Evolutionary conservation across 1,140 invertebrate species (phyloP), one percentile per base, ranked within the genome.

Genomic region (Drosophila mauritiana): DNA sequence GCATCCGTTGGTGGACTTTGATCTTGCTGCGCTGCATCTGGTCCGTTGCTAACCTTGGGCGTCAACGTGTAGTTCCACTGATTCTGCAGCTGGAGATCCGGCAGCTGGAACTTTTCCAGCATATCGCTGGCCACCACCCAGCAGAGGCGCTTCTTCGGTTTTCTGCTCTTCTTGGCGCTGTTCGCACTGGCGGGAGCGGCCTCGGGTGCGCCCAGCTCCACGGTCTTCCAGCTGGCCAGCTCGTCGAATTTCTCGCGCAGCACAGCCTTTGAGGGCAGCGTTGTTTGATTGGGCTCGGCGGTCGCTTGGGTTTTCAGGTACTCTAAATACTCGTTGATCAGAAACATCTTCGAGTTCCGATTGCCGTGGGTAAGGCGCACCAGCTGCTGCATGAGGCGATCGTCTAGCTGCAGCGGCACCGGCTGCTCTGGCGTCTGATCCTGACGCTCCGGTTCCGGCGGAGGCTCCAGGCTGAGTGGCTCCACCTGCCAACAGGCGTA

Each of bases 281-380:
- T 36, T 11, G 25, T 42, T 11, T 27, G 53, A 12, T 4, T 56
- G 4, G 63, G 4, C 0, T 42, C 11, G 22, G 46, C 10, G 51
- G 8, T n/a, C 37, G 40, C 43, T 52, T 72, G 92, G 85, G 48
- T 58, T 17, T 89, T 91, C 93, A 95, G 94, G 80, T 93, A 95
- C 0, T 93, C 89, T 10, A 94, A 78, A 80, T 96, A 97, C 81
- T 96, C 96, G 72, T 94, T 94, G 1, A 94, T 91, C 1, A 97
- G 90, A 63, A 94, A 94, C 5, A 85, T 91, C 34, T 94, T 94
- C 0, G 94, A 93, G 72, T 94, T 93, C 0, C 86, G 88, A 81
- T 96, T 96, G 0, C 95, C 95, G 83, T 97, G 96, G 1, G 96
- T 73, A 0, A 97, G 85, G 17, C 94, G 93, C 46, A 96, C 94